A percentile compares a stretch with the other conserved stretches of the same genome.
Conservation (phyloP, 1,140 invertebrate genomes). For the Theocolax elegans region DNA sequence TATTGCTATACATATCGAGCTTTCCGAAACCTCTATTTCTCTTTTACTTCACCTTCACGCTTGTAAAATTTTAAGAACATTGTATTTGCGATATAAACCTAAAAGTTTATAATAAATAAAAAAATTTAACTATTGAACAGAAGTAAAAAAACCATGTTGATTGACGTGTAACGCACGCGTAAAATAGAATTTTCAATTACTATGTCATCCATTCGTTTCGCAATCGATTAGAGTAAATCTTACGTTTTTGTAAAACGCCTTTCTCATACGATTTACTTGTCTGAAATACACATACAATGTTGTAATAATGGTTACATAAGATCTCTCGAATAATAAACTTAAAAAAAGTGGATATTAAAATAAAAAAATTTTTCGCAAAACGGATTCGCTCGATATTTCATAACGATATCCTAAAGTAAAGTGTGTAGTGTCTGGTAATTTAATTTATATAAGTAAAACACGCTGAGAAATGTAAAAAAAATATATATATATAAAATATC, state of each 20-base stretch:
- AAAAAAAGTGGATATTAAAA: slow-evolving; percentile 45
- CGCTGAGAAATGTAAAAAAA: slow-evolving; percentile 53
- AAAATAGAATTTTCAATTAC: slow-evolving; percentile 29
- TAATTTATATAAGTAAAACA: slow-evolving; percentile 60
- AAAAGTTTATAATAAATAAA: no score
- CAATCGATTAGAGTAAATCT: slow-evolving; percentile 33
- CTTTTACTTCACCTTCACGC: slow-evolving; percentile 43
- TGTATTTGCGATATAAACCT: slow-evolving; percentile 24
- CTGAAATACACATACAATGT: slow-evolving; percentile 27
- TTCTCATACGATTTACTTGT: slow-evolving; percentile 26
- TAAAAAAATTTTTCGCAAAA: slow-evolving; percentile 46
- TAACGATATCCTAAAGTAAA: slow-evolving; percentile 56
- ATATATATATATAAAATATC: slow-evolving; percentile 30
- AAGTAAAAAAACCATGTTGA: not conserved
- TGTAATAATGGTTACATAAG: slow-evolving; percentile 27
- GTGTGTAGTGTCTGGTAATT: slow-evolving; percentile 57
- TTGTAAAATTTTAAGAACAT: slow-evolving; percentile 21
- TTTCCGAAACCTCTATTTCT: slow-evolving; percentile 43
- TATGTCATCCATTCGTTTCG: slow-evolving; percentile 29
- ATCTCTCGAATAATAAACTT: slow-evolving; percentile 38
- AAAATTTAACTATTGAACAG: slow-evolving; percentile 23
- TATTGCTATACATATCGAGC: slow-evolving; percentile 50
- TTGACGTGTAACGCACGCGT: slow-evolving; percentile 19
- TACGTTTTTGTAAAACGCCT: slow-evolving; percentile 36
- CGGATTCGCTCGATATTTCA: slow-evolving; percentile 56